Evolutionary conservation across 2,888 invertebrate genomes (phyloP), one percentile per base, ranked within the genome.

Genomic region (Polydesmus complanatus): DNA sequence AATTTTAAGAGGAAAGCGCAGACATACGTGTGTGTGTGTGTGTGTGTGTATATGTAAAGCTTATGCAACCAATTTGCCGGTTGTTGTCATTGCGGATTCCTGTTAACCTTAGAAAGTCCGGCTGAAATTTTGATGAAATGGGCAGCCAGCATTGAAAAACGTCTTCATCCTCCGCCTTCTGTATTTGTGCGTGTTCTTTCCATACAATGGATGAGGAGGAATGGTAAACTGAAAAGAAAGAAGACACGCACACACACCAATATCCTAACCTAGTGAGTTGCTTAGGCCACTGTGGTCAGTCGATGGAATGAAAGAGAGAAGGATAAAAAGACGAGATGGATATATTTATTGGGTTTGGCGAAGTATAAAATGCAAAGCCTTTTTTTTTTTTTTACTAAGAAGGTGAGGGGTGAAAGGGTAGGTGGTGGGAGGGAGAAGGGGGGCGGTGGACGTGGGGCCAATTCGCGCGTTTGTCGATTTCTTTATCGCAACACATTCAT

Each of bases 41-140:
- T 8, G 37, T 37, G 37, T 37, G 37, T 37, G 37, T 37, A 37
- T 37, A 37, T 37, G n/a, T n/a, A n/a, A 37, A 37, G 37, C 37
- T 37, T 37, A 37, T 37, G 37, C 37, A 22, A 37, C 27, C 55
- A 55, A 55, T 55, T 55, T 55, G 55, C 55, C 22, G 22, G 55
- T 26, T 37, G 26, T 55, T 55, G 55, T 55, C 55, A 27, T 37
- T 27, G 27, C 22, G 55, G 55, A 55, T 55, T 55, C 55, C 55
- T 37, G 55, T 55, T 55, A 27, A 55, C 55, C 55, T 55, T 27
- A 55, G 27, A 27, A 55, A 37, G 55, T 55, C 55, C 55, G 19
- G 55, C 21, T 55, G 55, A 55, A 55, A 55, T 55, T 37, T 55
- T 37, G 55, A 55, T 55, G 55, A 37, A 55, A 55, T 55, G 55